Percentiles rank a stretch among this genome's conserved stretches.
phyloP scores from a whole-genome alignment of 2,113 vertebrate genomes.

The Xenopus laevis region DNA sequence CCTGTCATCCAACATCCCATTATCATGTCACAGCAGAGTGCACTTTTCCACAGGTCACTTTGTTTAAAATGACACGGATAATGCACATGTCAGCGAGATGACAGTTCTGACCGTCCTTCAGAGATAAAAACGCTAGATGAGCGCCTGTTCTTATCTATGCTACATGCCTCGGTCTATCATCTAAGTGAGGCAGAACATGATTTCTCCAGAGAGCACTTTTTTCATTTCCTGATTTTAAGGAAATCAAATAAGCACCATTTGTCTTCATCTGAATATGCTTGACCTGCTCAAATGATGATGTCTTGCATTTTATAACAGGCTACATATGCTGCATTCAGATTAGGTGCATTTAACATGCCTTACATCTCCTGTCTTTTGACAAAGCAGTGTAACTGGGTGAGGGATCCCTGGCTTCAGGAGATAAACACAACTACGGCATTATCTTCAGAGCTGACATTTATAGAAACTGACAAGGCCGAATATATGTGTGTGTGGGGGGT shows the following conservation, averaged over 20 bases:
- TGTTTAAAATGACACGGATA: slow-evolving; percentile 86
- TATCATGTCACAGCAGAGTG: slow-evolving; percentile 77
- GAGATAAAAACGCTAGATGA: slow-evolving; percentile 69
- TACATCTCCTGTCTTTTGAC: slow-evolving; percentile 54
- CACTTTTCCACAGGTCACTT: slow-evolving; percentile 83
- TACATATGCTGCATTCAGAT: slow-evolving; percentile 80
- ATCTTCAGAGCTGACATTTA: not conserved
- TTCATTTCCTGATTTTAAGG: slow-evolving; percentile 92
- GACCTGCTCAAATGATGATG: slow-evolving; percentile 88
- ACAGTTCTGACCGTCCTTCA: slow-evolving; percentile 77
- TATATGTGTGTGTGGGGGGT: too few relatives aligned
- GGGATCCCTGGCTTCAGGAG: slow-evolving; percentile 39
- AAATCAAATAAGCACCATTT: slow-evolving; percentile 96
- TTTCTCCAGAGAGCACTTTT: slow-evolving; percentile 88
- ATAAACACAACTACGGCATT: slow-evolving; percentile 30
- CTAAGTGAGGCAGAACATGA: slow-evolving; percentile 83
- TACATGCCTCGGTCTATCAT: slow-evolving; percentile 79
- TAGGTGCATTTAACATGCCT: slow-evolving; percentile 63
- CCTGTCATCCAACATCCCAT: slow-evolving; percentile 83
- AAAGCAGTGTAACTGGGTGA: slow-evolving; percentile 50
- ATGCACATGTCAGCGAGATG: slow-evolving; percentile 79
- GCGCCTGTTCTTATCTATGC: slow-evolving; percentile 84
- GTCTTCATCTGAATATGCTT: slow-evolving; percentile 94
- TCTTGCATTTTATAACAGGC: slow-evolving; percentile 74
- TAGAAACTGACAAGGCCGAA: not conserved